Evolutionary conservation across 2,888 invertebrate species (phyloP).

Genomic region (Drosophila borealis): DNA sequence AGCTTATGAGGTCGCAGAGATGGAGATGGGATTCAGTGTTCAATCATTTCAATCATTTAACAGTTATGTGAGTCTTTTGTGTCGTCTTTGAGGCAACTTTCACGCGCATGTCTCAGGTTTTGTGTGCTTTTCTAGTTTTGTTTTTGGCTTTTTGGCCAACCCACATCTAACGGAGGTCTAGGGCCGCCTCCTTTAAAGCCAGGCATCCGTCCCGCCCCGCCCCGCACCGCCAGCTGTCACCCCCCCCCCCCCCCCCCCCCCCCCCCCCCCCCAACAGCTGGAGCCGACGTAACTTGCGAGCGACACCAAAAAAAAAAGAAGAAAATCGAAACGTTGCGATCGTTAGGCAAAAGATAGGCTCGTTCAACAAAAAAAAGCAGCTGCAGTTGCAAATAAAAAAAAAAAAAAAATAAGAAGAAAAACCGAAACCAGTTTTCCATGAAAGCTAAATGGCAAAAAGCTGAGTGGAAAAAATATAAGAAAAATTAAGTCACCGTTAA

Average conservation of each 20-base stretch:
- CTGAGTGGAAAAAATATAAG: slow-evolving; percentile 13
- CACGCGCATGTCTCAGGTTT: slow-evolving; percentile 21
- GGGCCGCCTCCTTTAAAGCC: slow-evolving; percentile 27
- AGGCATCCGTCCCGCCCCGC: background rate
- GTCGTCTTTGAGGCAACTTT: slow-evolving; percentile 20
- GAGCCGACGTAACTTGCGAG: slow-evolving; percentile 41
- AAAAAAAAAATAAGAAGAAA: slow-evolving; percentile 40
- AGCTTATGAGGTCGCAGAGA: no score
- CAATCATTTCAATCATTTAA: no score
- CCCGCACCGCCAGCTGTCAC: background rate
- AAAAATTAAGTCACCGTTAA: slow-evolving; percentile 72
- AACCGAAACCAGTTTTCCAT: slow-evolving; percentile 73
- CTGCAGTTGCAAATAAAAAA: slow-evolving; percentile 24
- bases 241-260: background rate
- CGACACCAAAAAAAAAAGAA: slow-evolving; percentile 20
- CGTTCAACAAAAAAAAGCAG: slow-evolving; percentile 4
- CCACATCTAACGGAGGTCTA: slow-evolving; percentile 44
- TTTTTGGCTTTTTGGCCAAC: slow-evolving; percentile 3
- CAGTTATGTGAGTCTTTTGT: no score
- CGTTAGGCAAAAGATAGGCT: slow-evolving; percentile 23
- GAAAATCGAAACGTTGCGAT: slow-evolving; percentile 25
- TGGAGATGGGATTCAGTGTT: no score
- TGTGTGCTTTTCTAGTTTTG: background rate
- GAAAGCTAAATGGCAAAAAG: slow-evolving; percentile 48
- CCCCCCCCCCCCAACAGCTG: background rate